These are phyloP conservation scores for Cnemophilus loriae DNA, from an alignment of 2,113 vertebrate species.

Conservation along the genomic window DNA sequence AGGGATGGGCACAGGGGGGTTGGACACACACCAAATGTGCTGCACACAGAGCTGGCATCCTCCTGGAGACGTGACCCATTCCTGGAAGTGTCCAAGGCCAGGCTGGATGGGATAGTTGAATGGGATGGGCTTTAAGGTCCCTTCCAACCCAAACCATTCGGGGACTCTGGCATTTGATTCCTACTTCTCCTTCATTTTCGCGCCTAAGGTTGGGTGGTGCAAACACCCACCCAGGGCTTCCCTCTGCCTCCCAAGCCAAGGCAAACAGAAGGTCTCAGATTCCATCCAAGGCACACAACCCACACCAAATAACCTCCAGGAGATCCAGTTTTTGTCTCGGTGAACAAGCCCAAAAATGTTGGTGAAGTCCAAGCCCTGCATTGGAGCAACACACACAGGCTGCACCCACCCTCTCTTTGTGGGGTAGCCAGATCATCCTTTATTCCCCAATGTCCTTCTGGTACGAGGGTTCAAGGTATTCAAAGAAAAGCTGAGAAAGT, in stretches of 20 bases:
- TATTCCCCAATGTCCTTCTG: background rate
- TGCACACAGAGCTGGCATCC: background rate
- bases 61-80: background rate
- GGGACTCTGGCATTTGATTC: background rate
- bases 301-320: background rate
- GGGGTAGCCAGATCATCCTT: background rate
- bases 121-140: background rate
- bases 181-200: background rate
- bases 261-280: background rate
- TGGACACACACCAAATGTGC: background rate
- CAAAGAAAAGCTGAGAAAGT: constrained; percentile 15
- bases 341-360: background rate
- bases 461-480: background rate
- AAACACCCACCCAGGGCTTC: background rate
- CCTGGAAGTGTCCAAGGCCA: background rate
- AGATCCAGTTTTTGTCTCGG: background rate
- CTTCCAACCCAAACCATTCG: background rate
- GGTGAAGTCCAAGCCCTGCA: background rate
- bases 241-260: background rate
- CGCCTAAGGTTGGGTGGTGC: background rate
- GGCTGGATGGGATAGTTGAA: fast-evolving
- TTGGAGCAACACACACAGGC: background rate
- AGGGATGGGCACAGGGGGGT: background rate
- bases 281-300: background rate
- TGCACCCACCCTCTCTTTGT: fast-evolving